A percentile compares a stretch with the other conserved stretches of the same genome.
Evolutionary conservation across 2,888 invertebrate species (phyloP).

Genomic region (Athalia cordata): DNA sequence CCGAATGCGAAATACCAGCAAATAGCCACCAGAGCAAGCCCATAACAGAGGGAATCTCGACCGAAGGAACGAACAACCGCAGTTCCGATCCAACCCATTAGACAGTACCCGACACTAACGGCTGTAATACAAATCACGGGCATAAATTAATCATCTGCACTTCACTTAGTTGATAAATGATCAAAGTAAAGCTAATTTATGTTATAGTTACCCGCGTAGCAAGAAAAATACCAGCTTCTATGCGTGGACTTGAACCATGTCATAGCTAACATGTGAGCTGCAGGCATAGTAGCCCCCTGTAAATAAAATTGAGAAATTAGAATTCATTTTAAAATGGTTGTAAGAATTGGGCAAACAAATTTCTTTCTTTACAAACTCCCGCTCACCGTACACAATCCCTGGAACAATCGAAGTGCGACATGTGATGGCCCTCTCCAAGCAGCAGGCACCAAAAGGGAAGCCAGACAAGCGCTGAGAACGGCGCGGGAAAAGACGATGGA

Average conservation of each 20-base stretch:
- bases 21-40: slow-evolving; percentile 73
- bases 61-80: slow-evolving; percentile 75
- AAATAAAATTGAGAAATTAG: background rate
- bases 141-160: background rate
- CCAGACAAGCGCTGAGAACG: slow-evolving; percentile 76
- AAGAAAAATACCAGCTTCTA: slow-evolving; percentile 76
- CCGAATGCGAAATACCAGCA: slow-evolving; percentile 77
- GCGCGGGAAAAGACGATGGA: slow-evolving; percentile 76
- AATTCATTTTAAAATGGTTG: background rate
- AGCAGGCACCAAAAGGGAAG: slow-evolving; percentile 76
- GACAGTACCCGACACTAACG: slow-evolving; percentile 77
- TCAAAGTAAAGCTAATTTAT: background rate
- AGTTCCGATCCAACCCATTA: slow-evolving; percentile 76
- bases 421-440: slow-evolving; percentile 78
- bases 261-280: slow-evolving; percentile 77
- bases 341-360: background rate
- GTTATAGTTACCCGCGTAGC: slow-evolving; percentile 74
- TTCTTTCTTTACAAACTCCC: background rate
- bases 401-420: slow-evolving; percentile 75
- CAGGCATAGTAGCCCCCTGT: slow-evolving; percentile 78
- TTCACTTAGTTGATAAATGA: background rate
- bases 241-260: slow-evolving; percentile 78
- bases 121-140: slow-evolving; percentile 66
- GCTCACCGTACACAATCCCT: slow-evolving; percentile 77
- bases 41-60: slow-evolving; percentile 76